A percentile compares a stretch with the other conserved stretches of the same genome.
Evolutionary conservation across 2,113 vertebrate species (phyloP).

Genomic region (Thinocorus orbignyianus): DNA sequence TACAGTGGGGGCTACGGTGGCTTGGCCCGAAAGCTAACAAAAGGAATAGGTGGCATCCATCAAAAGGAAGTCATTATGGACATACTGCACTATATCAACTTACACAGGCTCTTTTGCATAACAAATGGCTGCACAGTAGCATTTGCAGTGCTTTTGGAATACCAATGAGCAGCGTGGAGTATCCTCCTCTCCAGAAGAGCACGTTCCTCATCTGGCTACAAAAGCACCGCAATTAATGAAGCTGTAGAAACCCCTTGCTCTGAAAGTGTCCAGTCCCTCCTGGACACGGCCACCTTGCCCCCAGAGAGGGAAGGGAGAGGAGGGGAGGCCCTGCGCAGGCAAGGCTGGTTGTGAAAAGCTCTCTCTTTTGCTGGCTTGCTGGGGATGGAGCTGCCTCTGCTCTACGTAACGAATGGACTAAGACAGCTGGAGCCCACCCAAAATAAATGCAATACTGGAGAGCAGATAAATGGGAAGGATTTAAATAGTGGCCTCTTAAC

Average conservation of each 20-base stretch:
- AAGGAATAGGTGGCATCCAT: slow-evolving; percentile 58
- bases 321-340: background rate
- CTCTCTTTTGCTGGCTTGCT: background rate
- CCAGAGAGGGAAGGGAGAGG: background rate
- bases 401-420: background rate
- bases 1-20: background rate
- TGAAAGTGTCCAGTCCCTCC: background rate
- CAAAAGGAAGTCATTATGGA: slow-evolving; percentile 54
- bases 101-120: slow-evolving; percentile 60
- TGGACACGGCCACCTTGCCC: background rate
- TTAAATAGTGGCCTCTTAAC: slow-evolving; percentile 43
- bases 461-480: slow-evolving; percentile 28
- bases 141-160: slow-evolving; percentile 55
- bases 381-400: background rate
- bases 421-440: slow-evolving; percentile 39
- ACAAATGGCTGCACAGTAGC: slow-evolving; percentile 63
- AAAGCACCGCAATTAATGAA: background rate
- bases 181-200: slow-evolving; percentile 17
- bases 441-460: slow-evolving; percentile 49
- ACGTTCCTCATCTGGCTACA: slow-evolving; percentile 11
- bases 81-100: slow-evolving; percentile 29
- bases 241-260: background rate
- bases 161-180: slow-evolving; percentile 44
- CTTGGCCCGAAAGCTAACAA: slow-evolving; percentile 26
- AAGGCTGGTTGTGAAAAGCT: background rate